Evolutionary conservation across 2,888 invertebrate species (phyloP).

Genomic region (Galeruca laticollis): DNA sequence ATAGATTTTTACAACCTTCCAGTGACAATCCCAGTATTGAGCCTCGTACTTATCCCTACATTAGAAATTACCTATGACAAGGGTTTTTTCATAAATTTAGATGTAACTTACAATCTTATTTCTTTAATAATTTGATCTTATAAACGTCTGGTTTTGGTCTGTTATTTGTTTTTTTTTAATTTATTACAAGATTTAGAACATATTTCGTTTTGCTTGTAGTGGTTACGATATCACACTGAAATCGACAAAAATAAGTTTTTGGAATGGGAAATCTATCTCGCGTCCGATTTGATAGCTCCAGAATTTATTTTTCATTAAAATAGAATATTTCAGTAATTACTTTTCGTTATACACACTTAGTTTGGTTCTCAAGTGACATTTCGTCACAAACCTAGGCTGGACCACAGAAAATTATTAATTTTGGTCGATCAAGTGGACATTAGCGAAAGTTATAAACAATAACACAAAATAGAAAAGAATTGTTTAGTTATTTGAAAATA

Average conservation of each 20-base stretch:
- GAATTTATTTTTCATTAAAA: too few relatives aligned
- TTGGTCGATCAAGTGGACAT: too few relatives aligned
- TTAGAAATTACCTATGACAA: constrained; percentile 59
- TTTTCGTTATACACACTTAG: too few relatives aligned
- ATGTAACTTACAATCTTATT: constrained; percentile 45
- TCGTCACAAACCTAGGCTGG: too few relatives aligned
- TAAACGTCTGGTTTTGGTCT: constrained; percentile 64
- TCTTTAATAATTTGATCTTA: constrained; percentile 52
- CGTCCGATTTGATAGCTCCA: neutral
- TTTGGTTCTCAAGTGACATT: too few relatives aligned
- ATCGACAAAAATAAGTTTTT: constrained; percentile 46
- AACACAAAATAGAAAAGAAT: too few relatives aligned
- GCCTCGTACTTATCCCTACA: constrained; percentile 59
- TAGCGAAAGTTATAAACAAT: too few relatives aligned
- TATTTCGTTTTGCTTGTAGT: constrained; percentile 63
- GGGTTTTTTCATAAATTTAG: constrained; percentile 57
- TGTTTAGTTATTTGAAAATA: too few relatives aligned
- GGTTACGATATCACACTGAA: constrained; percentile 58
- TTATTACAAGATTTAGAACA: constrained; percentile 66
- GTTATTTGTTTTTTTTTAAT: constrained; percentile 46
- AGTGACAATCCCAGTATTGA: constrained; percentile 52
- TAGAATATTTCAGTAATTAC: neutral
- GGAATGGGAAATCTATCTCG: neutral
- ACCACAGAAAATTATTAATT: too few relatives aligned
- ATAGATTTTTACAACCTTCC: constrained; percentile 28